Evolutionary conservation across 2,888 invertebrate species (phyloP).

Genomic region (Petrophora chlorosata): DNA sequence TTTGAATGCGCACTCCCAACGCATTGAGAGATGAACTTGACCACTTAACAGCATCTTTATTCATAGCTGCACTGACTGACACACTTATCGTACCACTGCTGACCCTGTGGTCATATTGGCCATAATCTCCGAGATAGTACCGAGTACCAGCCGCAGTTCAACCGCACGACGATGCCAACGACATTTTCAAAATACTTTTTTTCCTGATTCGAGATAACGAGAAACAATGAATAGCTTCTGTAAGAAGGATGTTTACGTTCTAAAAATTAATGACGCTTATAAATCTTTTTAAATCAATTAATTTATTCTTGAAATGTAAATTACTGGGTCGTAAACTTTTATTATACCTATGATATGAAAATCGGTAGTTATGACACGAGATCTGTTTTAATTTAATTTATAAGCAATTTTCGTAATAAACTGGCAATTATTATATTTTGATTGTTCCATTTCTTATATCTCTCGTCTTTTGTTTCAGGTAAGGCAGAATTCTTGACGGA

Average conservation of each 20-base stretch:
- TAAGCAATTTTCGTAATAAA: not conserved
- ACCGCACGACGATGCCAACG: constrained; percentile 68
- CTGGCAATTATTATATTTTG: too few species aligned
- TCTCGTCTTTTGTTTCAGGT: constrained; percentile 74
- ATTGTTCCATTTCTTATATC: not conserved
- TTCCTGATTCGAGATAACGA: constrained; percentile 59
- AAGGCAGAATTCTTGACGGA: constrained; percentile 51
- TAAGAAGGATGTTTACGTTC: constrained; percentile 27
- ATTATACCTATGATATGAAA: constrained; percentile 10
- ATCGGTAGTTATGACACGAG: not conserved
- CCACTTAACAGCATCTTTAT: constrained; percentile 60
- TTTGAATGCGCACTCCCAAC: constrained; percentile 4
- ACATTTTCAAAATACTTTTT: constrained; percentile 71
- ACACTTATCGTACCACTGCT: constrained; percentile 52
- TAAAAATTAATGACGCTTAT: constrained; percentile 20
- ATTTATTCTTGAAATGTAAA: constrained; percentile 18
- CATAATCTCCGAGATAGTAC: constrained; percentile 61
- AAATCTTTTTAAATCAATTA: constrained; percentile 24
- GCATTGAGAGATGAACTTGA: constrained; percentile 68
- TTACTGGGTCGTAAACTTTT: constrained; percentile 17
- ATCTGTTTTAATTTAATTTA: not conserved
- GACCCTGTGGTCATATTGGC: constrained; percentile 70
- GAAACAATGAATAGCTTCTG: constrained; percentile 49
- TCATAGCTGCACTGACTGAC: constrained; percentile 69
- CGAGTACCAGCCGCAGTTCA: constrained; percentile 67